These are phyloP conservation scores for Garra rufa DNA, from an alignment of 2,113 vertebrate genomes.

Conservation along the genomic window DNA sequence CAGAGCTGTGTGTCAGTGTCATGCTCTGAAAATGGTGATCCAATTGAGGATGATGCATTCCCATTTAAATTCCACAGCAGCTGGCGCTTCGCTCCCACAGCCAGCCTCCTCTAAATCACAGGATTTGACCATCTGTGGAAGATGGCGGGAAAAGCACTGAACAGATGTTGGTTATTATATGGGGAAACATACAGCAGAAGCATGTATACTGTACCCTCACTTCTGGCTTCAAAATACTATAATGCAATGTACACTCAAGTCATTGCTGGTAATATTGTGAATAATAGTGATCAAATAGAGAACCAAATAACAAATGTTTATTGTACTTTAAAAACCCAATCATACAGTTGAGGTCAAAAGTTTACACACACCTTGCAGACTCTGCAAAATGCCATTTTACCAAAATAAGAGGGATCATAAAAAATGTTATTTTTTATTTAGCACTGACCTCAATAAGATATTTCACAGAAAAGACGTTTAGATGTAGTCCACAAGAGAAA, in stretches of 20 bases:
- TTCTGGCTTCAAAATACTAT: not conserved
- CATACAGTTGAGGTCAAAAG: too few relatives aligned
- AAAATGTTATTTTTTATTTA: too few relatives aligned
- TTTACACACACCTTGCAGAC: too few relatives aligned
- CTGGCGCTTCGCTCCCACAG: constrained; percentile 60
- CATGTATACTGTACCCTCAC: constrained; percentile 11
- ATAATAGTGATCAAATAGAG: not conserved
- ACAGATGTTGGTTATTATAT: constrained; percentile 69
- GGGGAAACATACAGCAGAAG: constrained; percentile 36
- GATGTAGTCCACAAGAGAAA: too few relatives aligned
- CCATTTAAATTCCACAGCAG: constrained; percentile 55
- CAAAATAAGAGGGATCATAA: too few relatives aligned
- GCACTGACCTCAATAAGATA: too few relatives aligned
- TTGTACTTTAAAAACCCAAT: not conserved
- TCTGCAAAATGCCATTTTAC: too few relatives aligned
- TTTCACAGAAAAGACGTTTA: too few relatives aligned
- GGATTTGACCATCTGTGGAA: constrained; percentile 58
- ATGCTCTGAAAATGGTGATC: constrained; percentile 31
- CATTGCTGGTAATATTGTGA: not conserved
- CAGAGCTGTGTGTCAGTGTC: constrained; percentile 20
- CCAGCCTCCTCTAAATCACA: constrained; percentile 49
- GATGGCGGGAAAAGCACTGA: constrained; percentile 49
- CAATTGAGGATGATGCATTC: constrained; percentile 15
- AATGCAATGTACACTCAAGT: not conserved
- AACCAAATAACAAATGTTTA: not conserved